Conservation (phyloP, 2,888 invertebrate species). For the Macropis europaea region DNA sequence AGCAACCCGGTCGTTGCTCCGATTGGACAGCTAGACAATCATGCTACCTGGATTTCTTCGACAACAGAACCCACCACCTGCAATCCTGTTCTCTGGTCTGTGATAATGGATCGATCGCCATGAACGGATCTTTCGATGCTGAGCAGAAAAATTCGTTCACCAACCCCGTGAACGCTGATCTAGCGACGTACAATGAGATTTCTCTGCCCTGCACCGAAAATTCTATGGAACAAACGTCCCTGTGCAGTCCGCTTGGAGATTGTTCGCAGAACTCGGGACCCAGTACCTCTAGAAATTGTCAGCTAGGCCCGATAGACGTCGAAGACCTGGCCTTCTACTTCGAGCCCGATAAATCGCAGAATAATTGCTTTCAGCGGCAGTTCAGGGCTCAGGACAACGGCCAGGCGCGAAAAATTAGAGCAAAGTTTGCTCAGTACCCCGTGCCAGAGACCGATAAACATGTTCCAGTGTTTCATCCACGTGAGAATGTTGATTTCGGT, state of each 20-base stretch:
- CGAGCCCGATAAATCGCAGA: slow-evolving; percentile 49
- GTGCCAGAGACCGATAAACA: neutral
- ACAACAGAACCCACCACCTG: neutral
- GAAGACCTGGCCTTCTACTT: slow-evolving; percentile 71
- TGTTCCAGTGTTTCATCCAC: neutral
- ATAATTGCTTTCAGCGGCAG: slow-evolving; percentile 1
- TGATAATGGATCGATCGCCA: neutral
- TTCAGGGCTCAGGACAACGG: too few relatives aligned
- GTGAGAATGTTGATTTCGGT: neutral
- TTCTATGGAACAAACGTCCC: neutral
- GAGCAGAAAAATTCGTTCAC: neutral
- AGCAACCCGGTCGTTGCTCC: slow-evolving; percentile 36
- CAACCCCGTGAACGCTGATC: neutral
- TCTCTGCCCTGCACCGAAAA: neutral
- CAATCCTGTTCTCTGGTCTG: slow-evolving; percentile 13
- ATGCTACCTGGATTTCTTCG: slow-evolving; percentile 17
- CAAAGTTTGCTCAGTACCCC: slow-evolving; percentile 22
- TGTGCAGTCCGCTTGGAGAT: neutral
- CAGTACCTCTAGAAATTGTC: slow-evolving; percentile 34
- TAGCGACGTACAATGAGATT: too few relatives aligned
- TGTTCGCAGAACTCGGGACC: neutral
- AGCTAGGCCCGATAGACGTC: slow-evolving; percentile 67
- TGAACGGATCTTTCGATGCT: neutral
- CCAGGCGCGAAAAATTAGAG: too few relatives aligned
- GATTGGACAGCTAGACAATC: slow-evolving; percentile 31